Conservation (phyloP, 2,888 invertebrate genomes). For the Thymelicus acteon region DNA sequence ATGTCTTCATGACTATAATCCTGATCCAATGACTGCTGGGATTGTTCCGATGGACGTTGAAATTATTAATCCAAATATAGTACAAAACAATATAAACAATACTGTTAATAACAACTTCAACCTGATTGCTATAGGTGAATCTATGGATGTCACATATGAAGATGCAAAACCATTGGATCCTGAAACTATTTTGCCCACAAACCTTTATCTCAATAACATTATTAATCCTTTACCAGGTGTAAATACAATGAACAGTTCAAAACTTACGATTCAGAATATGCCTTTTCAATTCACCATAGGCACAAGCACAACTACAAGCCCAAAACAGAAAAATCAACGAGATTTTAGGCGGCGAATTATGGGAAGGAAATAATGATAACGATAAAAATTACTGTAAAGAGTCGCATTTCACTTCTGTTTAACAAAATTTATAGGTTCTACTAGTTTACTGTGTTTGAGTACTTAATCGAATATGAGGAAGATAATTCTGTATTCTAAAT, state of each 20-base stretch:
- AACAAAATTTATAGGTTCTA: not conserved
- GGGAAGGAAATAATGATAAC: slow-evolving; percentile 30
- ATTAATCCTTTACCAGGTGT: not conserved
- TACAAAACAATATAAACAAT: not conserved
- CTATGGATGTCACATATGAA: slow-evolving; percentile 23
- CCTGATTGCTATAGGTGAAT: slow-evolving; percentile 3
- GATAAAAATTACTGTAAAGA: too few relatives aligned
- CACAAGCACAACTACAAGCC: slow-evolving; percentile 9
- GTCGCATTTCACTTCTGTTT: not conserved
- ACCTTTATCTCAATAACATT: not conserved
- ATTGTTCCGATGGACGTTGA: slow-evolving; percentile 35
- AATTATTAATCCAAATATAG: slow-evolving; percentile 17
- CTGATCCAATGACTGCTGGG: not conserved
- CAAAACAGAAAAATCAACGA: slow-evolving; percentile 33
- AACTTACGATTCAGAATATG: slow-evolving; percentile 34
- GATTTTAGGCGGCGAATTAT: slow-evolving; percentile 30
- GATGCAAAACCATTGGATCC: not conserved
- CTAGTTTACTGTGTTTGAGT: not conserved
- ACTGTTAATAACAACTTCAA: not conserved
- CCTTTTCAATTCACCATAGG: slow-evolving; percentile 52
- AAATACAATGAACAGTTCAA: not conserved
- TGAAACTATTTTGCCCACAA: not conserved
- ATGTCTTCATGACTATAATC: not conserved
- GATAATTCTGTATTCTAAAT: too few relatives aligned
- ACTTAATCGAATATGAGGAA: too few relatives aligned